phyloP scores from a whole-genome alignment of 2,797 vertebrate species.

The Pseudochirops cupreus region DNA sequence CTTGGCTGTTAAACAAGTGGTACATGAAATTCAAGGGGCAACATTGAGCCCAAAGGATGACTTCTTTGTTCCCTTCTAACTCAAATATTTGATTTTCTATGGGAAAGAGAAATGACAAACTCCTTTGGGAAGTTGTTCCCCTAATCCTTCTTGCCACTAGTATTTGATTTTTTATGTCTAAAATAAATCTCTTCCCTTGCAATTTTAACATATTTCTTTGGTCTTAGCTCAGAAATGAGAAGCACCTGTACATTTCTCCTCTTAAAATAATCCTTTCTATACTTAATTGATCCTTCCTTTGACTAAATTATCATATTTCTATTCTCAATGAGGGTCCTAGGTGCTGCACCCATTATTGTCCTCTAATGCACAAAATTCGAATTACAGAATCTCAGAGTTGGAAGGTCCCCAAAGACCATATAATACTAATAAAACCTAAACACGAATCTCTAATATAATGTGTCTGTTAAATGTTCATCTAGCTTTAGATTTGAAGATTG shows the following conservation, averaged over 20 bases:
- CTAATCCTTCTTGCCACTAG: neutral
- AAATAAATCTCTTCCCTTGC: neutral
- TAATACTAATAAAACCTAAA: neutral
- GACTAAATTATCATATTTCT: neutral
- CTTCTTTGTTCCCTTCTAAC: neutral
- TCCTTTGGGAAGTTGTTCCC: neutral
- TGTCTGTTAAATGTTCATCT: neutral
- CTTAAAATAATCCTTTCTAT: neutral
- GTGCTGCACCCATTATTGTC: neutral
- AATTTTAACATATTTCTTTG: neutral
- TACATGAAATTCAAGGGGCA: neutral
- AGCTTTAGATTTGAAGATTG: neutral
- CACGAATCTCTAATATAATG: neutral
- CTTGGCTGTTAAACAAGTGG: neutral
- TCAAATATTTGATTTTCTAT: neutral
- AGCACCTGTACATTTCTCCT: neutral
- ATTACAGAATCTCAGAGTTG: neutral
- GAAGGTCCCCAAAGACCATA: neutral
- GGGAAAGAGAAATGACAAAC: neutral
- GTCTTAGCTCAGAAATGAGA: neutral
- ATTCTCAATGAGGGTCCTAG: neutral
- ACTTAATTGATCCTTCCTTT: neutral
- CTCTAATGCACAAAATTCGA: neutral
- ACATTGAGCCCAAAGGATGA: neutral
- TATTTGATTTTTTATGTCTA: neutral